Percentiles rank a stretch among this genome's conserved stretches.
Conservation (phyloP, 2,888 invertebrate genomes). For the Protodeltote pygarga region DNA sequence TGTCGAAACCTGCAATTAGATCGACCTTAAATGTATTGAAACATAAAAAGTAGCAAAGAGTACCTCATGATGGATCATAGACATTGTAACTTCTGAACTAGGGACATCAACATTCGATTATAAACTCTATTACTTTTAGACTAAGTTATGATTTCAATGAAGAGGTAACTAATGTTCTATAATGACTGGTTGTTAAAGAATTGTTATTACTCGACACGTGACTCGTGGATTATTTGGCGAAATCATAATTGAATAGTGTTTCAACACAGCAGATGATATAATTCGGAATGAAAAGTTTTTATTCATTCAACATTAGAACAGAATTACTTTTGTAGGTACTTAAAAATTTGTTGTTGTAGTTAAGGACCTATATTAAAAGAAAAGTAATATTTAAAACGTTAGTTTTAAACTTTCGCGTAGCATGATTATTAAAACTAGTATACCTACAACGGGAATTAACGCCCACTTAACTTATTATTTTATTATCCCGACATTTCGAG, state of each 20-base stretch:
- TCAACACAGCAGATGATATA: slow-evolving; percentile 19
- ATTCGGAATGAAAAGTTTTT: slow-evolving; percentile 12
- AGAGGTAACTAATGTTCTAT: neutral
- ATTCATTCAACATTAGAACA: too few relatives aligned
- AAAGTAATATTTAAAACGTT: too few relatives aligned
- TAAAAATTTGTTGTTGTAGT: too few relatives aligned
- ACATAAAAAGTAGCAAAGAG: slow-evolving; percentile 32
- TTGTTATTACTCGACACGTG: slow-evolving; percentile 22
- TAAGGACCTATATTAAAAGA: too few relatives aligned
- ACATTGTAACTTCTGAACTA: slow-evolving; percentile 3
- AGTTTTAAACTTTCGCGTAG: too few relatives aligned
- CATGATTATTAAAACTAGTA: too few relatives aligned
- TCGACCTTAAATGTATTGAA: slow-evolving; percentile 28
- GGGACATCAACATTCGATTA: neutral
- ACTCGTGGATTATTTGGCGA: slow-evolving; percentile 36
- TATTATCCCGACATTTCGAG: too few relatives aligned
- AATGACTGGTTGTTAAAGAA: slow-evolving; percentile 7
- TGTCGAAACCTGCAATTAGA: slow-evolving; percentile 35
- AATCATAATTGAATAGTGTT: slow-evolving; percentile 33
- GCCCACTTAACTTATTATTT: too few relatives aligned
- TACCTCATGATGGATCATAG: slow-evolving; percentile 11
- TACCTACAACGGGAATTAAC: too few relatives aligned
- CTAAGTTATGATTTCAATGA: slow-evolving; percentile 1
- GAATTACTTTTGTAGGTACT: too few relatives aligned
- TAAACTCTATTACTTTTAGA: neutral